phyloP scores from a whole-genome alignment of 2,113 vertebrate genomes.

The Eptesicus fuscus region DNA sequence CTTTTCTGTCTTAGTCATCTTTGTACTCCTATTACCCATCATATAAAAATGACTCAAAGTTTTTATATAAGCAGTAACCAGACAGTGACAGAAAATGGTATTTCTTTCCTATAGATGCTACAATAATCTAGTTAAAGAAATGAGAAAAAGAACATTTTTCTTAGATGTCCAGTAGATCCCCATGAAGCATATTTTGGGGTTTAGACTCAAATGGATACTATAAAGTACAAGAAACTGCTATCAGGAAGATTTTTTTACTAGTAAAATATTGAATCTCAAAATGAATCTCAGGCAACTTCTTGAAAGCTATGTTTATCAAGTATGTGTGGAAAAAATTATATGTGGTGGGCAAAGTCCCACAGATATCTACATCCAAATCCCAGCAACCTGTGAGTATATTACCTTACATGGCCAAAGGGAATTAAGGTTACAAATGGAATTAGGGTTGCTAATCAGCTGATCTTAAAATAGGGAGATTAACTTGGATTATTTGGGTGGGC shows the following conservation, averaged over 20 bases:
- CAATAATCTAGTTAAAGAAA: background rate
- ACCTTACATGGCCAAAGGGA: background rate
- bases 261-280: background rate
- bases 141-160: background rate
- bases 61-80: background rate
- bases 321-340: background rate
- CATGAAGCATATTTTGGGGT: background rate
- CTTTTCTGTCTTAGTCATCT: background rate
- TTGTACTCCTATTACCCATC: background rate
- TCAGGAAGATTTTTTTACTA: background rate
- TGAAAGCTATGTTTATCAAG: background rate
- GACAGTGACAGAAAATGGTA: background rate
- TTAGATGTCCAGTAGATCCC: background rate
- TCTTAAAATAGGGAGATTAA: background rate
- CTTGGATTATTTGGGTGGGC: background rate
- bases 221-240: background rate
- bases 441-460: background rate
- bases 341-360: background rate
- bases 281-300: background rate
- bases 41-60: background rate
- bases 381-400: background rate
- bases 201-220: background rate
- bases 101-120: background rate
- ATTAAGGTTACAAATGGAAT: background rate
- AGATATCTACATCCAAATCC: background rate